Evolutionary conservation across 2,113 vertebrate species (phyloP).

Genomic region (Nothoprocta pentlandii): DNA sequence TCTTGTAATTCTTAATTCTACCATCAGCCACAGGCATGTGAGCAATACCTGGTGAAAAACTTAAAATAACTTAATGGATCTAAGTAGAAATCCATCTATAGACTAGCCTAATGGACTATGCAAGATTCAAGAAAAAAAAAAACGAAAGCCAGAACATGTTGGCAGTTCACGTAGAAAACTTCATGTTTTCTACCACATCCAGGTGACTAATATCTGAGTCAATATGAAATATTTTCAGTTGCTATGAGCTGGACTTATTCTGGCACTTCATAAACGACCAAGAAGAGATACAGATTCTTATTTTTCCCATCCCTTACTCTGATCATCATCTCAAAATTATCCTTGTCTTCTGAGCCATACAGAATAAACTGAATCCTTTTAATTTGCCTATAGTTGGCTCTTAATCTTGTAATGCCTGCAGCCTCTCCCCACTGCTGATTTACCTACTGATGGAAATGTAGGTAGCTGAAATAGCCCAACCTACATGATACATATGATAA

Average conservation of each 20-base stretch:
- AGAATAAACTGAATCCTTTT: background rate
- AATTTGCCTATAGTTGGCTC: background rate
- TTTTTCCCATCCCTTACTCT: background rate
- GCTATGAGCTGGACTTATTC: background rate
- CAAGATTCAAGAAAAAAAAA: background rate
- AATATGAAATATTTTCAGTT: background rate
- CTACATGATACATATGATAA: background rate
- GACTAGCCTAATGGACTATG: background rate
- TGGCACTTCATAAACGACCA: background rate
- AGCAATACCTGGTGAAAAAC: conserved; percentile 8
- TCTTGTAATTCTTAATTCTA: conserved; percentile 35
- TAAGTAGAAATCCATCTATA: conserved; percentile 34
- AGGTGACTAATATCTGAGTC: background rate
- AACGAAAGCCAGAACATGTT: background rate
- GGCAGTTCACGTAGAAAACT: background rate
- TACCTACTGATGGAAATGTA: background rate
- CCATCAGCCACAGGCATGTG: conserved; percentile 28
- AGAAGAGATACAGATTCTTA: background rate
- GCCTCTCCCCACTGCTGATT: background rate
- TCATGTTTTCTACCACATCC: background rate
- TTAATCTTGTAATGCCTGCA: background rate
- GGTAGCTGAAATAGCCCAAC: background rate
- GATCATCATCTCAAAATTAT: background rate
- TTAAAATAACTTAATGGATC: conserved; percentile 16
- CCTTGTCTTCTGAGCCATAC: background rate